Evolutionary conservation across 2,888 invertebrate species (phyloP), one percentile per base, ranked within the genome.

Genomic region (Hemicrepidius hirtus): DNA sequence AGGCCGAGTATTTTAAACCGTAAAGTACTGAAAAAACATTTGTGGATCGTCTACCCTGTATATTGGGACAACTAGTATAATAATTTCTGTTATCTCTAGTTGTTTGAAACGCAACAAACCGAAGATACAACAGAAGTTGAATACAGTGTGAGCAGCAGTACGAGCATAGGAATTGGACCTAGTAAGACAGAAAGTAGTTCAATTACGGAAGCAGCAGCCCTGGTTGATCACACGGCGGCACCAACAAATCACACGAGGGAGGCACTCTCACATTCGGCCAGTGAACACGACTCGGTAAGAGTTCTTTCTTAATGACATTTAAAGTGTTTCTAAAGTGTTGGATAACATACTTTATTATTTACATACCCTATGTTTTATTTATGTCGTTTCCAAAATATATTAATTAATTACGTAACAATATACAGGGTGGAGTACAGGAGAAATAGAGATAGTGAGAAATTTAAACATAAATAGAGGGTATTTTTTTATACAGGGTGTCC

Each of bases 211-310:
- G 74, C 78, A 21, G 74, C 76, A 50, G 70, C 76, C 28, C 71
- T 74, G 28, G 60, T 75, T 46, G 78, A 79, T 44, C 68, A 71
- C 44, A 62, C 73, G 35, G 49, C 60, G 32, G 66, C 74, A 13
- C 57, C 71, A 12, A 67, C 72, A 13, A 86, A 86, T 80, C 83
- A 83, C 37, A 92, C 93, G 2, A 89, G 93, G 83, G 94, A 94
- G 83, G 92, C 93, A 0, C 87, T 94, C 35, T 90, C 91, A 75
- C 91, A 92, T 72, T 94, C 94, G 80, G 92, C 93, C 78, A 94
- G 92, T 82, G 92, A 93, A 84, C 92, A 92, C 82, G 93, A 94
- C 82, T 91, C 93, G 78, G 94, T 94, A 86, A 92, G 92, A 89
- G 20, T 41, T 41, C 28, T 37, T 59, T 59, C 28, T 35, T 55